A percentile compares a stretch with the other conserved stretches of the same genome.
phyloP scores from a whole-genome alignment of 2,888 invertebrate genomes.

The Gasteruption jaculator region DNA sequence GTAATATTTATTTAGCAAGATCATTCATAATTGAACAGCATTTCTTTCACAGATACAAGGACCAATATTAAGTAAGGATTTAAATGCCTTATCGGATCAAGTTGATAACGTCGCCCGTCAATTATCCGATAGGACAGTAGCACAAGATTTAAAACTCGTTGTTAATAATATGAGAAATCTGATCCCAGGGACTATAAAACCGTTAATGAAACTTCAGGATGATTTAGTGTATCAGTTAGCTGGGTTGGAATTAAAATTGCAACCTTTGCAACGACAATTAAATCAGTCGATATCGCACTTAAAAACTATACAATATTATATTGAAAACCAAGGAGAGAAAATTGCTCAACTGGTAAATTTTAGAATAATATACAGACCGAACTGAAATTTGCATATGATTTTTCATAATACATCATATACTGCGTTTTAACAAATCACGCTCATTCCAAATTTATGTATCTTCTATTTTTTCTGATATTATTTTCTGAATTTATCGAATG shows the following conservation, averaged over 20 bases:
- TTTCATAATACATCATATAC: no score
- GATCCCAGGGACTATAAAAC: constrained; percentile 62
- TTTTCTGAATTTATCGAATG: no score
- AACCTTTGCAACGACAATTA: constrained; percentile 67
- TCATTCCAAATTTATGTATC: no score
- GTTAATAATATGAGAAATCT: constrained; percentile 64
- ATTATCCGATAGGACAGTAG: constrained; percentile 66
- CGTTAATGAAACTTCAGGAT: constrained; percentile 66
- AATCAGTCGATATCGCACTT: constrained; percentile 72
- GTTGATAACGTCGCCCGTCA: constrained; percentile 64
- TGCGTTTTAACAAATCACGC: no score
- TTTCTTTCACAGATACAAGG: constrained; percentile 60
- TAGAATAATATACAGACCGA: no score
- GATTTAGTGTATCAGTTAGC: constrained; percentile 73
- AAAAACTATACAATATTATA: constrained; percentile 72
- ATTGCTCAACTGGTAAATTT: constrained; percentile 63
- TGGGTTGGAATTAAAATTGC: constrained; percentile 67
- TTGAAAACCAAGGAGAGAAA: constrained; percentile 67
- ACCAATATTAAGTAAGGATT: constrained; percentile 61
- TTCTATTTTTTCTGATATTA: no score
- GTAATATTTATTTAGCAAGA: no score
- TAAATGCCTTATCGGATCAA: constrained; percentile 64
- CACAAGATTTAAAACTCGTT: constrained; percentile 69
- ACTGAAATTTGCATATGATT: no score
- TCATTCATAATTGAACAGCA: no score